Base-by-base conservation (phyloP, 2,113 vertebrate genomes). In the Alces alces region DNA sequence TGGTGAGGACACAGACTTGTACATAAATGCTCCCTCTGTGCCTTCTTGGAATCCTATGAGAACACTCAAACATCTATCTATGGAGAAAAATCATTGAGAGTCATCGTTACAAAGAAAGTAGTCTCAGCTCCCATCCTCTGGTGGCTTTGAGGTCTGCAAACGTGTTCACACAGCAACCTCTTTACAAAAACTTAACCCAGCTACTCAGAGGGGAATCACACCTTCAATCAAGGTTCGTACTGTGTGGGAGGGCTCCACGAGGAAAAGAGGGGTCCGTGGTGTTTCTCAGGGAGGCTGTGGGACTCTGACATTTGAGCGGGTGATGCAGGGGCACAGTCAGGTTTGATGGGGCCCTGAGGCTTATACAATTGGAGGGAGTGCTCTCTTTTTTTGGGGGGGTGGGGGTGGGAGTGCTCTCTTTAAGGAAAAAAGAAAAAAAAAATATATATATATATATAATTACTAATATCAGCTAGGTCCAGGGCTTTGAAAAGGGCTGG, bases 71-170 rank as follows among this genome's bases (percentile, higher is more conserved):
- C 3, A 50, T 54, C 58, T 92, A 25, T 94, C 95, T 58, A 13
- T 15, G 33, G 45, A 96, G 73, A 87, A 78, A 91, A 95, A 79
- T 96, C 79, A 91, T 86, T 90, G 58, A 91, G 39, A 97, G 66
- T 97, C 92, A 86, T 89, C 79, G 33, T 92, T 83, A 96, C 85
- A 92, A 93, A 96, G 80, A 87, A 96, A 92, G 58, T 54, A 64
- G 60, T 64, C 84, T 86, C 66, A 96, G 61, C 43, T 58, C 82
- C 83, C 27, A 94, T 61, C 33, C 92, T 61, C 76, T 91, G 64
- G 92, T 96, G 97, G 97, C 96, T 97, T 96, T 98, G 97, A 98
- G 97, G 96, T 97, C 97, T 91, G 28, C 91, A 96, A 96, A 97
- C 95, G 55, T 96, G 94, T 97, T 93, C 60, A 96, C 70, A 52